phyloP scores from a whole-genome alignment of 2,888 invertebrate species.

The Eupelmus urozonus region DNA sequence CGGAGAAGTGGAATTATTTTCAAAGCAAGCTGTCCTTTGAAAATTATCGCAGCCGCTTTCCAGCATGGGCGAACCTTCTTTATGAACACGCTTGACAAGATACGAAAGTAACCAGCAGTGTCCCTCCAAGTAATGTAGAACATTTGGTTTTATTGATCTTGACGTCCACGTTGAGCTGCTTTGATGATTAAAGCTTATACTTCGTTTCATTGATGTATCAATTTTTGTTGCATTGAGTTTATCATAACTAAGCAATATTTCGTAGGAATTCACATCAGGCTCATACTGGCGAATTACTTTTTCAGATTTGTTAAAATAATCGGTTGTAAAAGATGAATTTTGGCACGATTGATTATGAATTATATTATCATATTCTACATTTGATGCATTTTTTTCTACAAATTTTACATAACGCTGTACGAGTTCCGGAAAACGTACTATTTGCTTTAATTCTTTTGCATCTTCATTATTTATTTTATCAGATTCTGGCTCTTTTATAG shows the following conservation, averaged over 20 bases:
- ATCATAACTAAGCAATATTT: conserved; percentile 66
- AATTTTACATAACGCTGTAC: conserved; percentile 67
- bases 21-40: conserved; percentile 80
- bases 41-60: conserved; percentile 80
- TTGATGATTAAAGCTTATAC: conserved; percentile 27
- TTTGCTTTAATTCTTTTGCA: conserved; percentile 17
- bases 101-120: conserved; percentile 85
- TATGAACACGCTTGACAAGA: conserved; percentile 83
- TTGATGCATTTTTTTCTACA: conserved; percentile 48
- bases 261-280: conserved; percentile 61
- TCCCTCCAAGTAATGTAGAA: conserved; percentile 82
- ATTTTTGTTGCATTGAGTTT: not conserved
- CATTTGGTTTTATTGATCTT: conserved; percentile 76
- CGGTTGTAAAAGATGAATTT: conserved; percentile 51
- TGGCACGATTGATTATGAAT: conserved; percentile 31
- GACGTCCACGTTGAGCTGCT: conserved; percentile 67
- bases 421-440: conserved; percentile 65
- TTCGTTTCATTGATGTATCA: conserved; percentile 28
- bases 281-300: conserved; percentile 56
- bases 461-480: conserved; percentile 20
- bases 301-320: conserved; percentile 58
- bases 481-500: conserved; percentile 31
- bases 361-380: conserved; percentile 35
- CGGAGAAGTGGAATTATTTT: conserved; percentile 81
- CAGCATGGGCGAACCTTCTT: conserved; percentile 78